Base-by-base conservation (phyloP, 2,888 invertebrate species). In the Parnassius mnemosyne region DNA sequence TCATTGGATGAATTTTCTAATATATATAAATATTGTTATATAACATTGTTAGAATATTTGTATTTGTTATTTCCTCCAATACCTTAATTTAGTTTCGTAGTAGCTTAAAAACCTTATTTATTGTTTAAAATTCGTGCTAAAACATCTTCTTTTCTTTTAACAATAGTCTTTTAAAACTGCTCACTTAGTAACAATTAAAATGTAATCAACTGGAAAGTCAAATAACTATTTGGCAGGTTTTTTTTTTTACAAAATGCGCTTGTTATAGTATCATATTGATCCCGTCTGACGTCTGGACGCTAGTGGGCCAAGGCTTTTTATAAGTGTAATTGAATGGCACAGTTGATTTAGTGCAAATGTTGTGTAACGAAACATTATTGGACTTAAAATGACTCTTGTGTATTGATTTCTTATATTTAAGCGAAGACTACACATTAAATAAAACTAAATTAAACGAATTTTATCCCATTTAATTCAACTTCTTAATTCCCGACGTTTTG, bases 211-310 rank as follows among this genome's bases (percentile, higher is more conserved):
- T 42, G 1, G 11, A 7, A 44, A 20, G 41, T 52, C 41, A 52
- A 51, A 46, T 34, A 47, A 53, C 47, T 52, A 61, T 57, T 61
- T 61, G 61, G 61, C 61, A 53, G 52, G 42, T 12, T 52, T 52
- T 42, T 51, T 51, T 55, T 53, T 61, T 41, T 47, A 57, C 52
- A 52, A 46, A 53, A 41, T 61, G 61, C 55, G 43, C 42, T 56
- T 47, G 41, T 52, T 34, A 57, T 56, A 50, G 49, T 51, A 49
- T 46, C 42, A 47, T 57, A 61, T 52, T 61, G 41, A 51, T 61
- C 50, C 44, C 20, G n/a, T 44, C 44, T n/a, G 10, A 5, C 42
- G 20, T 46, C 47, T 47, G 10, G 51, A 25, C 25, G n/a, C 12
- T 52, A 52, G 16, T 47, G 46, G 61, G 61, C 53, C 56, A 61